These are phyloP conservation scores for Glomeris maerens DNA, from an alignment of 1,140 invertebrate genomes.

Conservation along the genomic window DNA sequence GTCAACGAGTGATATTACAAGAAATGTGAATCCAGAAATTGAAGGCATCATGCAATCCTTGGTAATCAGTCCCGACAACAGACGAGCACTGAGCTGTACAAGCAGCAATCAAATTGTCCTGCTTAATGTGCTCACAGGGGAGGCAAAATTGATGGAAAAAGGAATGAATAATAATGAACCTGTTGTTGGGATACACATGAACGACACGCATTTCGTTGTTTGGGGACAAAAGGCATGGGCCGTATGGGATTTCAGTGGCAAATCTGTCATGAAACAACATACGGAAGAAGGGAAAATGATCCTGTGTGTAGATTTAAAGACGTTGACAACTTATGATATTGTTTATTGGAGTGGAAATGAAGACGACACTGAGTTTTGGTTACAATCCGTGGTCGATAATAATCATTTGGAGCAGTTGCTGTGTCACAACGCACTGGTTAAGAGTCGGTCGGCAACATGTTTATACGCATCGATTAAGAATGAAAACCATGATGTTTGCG, in stretches of 20 bases:
- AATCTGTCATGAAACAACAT: neutral
- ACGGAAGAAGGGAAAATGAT: slow-evolving; percentile 9
- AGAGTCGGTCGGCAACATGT: slow-evolving; percentile 21
- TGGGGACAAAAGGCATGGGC: slow-evolving; percentile 43
- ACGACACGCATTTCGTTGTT: slow-evolving; percentile 49
- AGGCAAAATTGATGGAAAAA: slow-evolving; percentile 69
- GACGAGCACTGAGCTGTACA: slow-evolving; percentile 87
- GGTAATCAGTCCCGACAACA: slow-evolving; percentile 85
- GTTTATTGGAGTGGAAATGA: slow-evolving; percentile 64
- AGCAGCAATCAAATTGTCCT: slow-evolving; percentile 89
- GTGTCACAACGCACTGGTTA: slow-evolving; percentile 41
- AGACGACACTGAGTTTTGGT: slow-evolving; percentile 51
- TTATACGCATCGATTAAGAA: slow-evolving; percentile 30
- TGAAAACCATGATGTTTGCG: neutral
- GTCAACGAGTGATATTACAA: slow-evolving; percentile 76
- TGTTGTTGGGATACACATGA: slow-evolving; percentile 52
- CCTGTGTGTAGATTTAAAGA: slow-evolving; percentile 52
- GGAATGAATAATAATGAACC: slow-evolving; percentile 43
- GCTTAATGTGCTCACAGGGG: slow-evolving; percentile 77
- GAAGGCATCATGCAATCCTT: slow-evolving; percentile 78
- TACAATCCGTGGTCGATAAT: slow-evolving; percentile 44
- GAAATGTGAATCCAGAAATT: slow-evolving; percentile 80
- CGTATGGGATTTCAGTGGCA: slow-evolving; percentile 47
- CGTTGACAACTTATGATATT: slow-evolving; percentile 51
- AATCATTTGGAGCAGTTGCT: slow-evolving; percentile 45